These are phyloP conservation scores for Zonotrichia leucophrys DNA, from an alignment of 2,113 vertebrate species.

Conservation along the genomic window DNA sequence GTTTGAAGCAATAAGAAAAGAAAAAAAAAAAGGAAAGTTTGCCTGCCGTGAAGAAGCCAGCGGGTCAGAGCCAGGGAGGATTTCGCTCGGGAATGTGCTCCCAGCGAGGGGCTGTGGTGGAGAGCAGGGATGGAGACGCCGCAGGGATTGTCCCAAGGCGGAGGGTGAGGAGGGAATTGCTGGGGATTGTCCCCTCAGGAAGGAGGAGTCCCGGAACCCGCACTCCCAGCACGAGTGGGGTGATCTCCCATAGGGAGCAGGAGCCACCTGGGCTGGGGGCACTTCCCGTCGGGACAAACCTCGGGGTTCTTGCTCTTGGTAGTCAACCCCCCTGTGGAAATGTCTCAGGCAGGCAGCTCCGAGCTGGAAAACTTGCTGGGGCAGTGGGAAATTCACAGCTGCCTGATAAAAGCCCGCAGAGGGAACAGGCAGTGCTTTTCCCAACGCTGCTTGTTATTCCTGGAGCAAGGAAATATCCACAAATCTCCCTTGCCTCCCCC, in stretches of 20 bases:
- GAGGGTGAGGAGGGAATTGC: neutral
- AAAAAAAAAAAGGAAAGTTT: neutral
- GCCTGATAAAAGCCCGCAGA: neutral
- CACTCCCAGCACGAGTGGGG: neutral
- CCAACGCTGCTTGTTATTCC: neutral
- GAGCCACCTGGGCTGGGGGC: neutral
- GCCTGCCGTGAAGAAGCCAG: neutral
- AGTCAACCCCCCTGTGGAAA: too few species aligned
- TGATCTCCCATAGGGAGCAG: neutral
- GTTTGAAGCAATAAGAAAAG: neutral
- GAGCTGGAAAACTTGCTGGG: neutral
- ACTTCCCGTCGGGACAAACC: neutral
- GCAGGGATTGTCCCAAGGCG: neutral
- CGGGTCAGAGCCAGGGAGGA: neutral
- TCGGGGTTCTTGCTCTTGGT: neutral
- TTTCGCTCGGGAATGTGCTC: neutral
- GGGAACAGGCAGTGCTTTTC: neutral
- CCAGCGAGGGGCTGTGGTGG: neutral
- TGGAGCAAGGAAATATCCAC: neutral
- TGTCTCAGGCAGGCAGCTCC: neutral
- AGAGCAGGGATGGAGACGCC: neutral
- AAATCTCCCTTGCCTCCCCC: neutral
- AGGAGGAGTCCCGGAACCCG: neutral
- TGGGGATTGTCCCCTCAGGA: neutral
- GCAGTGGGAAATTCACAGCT: neutral